phyloP scores from a whole-genome alignment of 2,888 invertebrate species.

The Terebella lapidaria region DNA sequence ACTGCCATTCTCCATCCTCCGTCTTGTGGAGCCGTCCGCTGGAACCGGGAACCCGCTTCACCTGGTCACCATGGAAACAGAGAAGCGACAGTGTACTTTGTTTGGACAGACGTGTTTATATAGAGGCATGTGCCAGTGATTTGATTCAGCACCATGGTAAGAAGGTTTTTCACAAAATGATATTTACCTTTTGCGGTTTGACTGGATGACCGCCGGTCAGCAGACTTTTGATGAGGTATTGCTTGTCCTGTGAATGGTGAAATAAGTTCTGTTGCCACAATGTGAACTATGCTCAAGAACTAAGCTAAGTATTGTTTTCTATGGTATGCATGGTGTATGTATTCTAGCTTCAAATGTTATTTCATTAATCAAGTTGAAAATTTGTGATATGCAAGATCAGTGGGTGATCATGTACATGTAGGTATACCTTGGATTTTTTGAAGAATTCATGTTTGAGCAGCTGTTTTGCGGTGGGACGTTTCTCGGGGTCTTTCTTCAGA shows the following conservation, averaged over 20 bases:
- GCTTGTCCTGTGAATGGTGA: constrained; percentile 43
- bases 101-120: not conserved
- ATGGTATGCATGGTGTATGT: too few species aligned
- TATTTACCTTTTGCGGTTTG: constrained; percentile 79
- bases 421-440: constrained; percentile 83
- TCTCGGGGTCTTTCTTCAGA: constrained; percentile 89
- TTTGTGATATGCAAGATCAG: too few species aligned
- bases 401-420: too few species aligned
- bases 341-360: too few species aligned
- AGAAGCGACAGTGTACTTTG: too few species aligned
- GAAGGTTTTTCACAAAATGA: not conserved
- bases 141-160: not conserved
- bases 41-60: constrained; percentile 49
- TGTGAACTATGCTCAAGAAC: too few species aligned
- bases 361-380: too few species aligned
- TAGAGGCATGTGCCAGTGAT: not conserved
- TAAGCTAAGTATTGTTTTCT: too few species aligned
- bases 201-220: constrained; percentile 57
- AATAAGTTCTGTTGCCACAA: too few species aligned
- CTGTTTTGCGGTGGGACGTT: constrained; percentile 89
- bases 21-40: constrained; percentile 63
- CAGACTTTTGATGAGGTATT: constrained; percentile 41
- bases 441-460: constrained; percentile 95
- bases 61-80: constrained; percentile 25
- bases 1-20: constrained; percentile 96